Base-by-base conservation (phyloP, 2,797 vertebrate genomes). In the Eurystomus glaucurus region DNA sequence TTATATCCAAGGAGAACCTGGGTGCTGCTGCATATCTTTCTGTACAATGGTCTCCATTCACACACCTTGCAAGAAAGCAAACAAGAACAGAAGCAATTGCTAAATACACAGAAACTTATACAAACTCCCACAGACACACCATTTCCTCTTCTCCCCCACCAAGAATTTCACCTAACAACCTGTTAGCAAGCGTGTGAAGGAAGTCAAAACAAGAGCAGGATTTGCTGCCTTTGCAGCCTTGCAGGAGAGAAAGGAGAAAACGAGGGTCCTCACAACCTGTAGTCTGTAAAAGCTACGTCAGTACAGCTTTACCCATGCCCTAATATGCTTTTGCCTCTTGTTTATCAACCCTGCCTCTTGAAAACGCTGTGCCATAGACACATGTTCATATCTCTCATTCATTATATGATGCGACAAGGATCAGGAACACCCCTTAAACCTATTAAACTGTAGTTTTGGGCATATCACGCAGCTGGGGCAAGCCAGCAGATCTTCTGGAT, bases 401-500 rank as follows among this genome's bases (percentile, higher is more conserved):
- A 19, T 61, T 64, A 1, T 1, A 7, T 21, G 29, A 50, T 54
- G 26, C 23, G 5, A 23, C 26, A 7, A 8, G 39, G 33, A 54
- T 23, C 54, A 41, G 0, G 1, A 50, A 48, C 1, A 6, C n/a
- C 31, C 54, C 60, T 78, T 39, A 3, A 3, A 14, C 48, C 28
- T 2, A 0, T 5, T 7, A 15, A 65, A 43, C 0, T 2, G 0
- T 33, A 19, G 18, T 14, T 7, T 35, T 29, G 55, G 33, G 25
- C 14, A 52, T 0, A 1, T 41, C 10, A 3, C 1, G 1, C 13
- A 31, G n/a, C 31, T 64, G 39, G 55, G 17, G 14, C 31, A 61
- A 7, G 41, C 43, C 68, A 43, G 70, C 22, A 46, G 46, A 20
- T 65, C 50, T 52, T 52, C 77, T 45, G 51, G 48, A 31, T 19